Base-by-base conservation (phyloP, 64 coral and sea anemone species). In the Pocillopora damicornis region DNA sequence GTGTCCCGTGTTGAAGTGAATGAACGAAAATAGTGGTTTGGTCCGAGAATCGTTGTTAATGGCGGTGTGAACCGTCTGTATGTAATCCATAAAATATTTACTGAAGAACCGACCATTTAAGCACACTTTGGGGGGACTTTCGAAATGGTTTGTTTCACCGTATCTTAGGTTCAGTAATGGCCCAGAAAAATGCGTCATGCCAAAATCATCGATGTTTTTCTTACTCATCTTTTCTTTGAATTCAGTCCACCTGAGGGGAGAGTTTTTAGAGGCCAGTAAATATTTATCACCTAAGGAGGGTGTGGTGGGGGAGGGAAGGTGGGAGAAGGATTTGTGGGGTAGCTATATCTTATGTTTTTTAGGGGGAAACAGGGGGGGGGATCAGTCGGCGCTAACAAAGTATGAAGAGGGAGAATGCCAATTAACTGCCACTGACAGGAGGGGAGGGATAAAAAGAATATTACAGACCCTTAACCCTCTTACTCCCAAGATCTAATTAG, bases 51-150 rank as follows among this genome's bases (percentile, higher is more conserved):
- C 63, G 13, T 15, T 56, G 17, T 45, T 20, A 11, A 72, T 72
- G 8, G 35, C 75, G 13, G n/a, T 15, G n/a, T 64, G 51, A 7
- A 93, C 26, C 7, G 72, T 78, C 1, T 78, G 61, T 10, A 92
- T 87, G 77, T 96, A 95, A n/a, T 88, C 58, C 45, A 93, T 30
- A 26, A 59, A 97, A 35, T 90, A 97, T 63, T 88, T 75, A 57
- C 94, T 97, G 61, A 87, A 90, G 76, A 83, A 86, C 18, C 75
- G 34, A 1, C 94, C 94, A 61, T 97, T 97, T 75, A 90, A 90
- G 45, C 94, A 97, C 8, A 97, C 86, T 22, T 87, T 60, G 13
- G 74, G 20, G 13, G 90, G 90, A 34, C 22, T 87, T 25, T 97
- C 94, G 51, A 82, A 97, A 13, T 86, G 91, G 74, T 97, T 97